phyloP scores from a whole-genome alignment of 2,113 vertebrate genomes.

The Carlito syrichta region DNA sequence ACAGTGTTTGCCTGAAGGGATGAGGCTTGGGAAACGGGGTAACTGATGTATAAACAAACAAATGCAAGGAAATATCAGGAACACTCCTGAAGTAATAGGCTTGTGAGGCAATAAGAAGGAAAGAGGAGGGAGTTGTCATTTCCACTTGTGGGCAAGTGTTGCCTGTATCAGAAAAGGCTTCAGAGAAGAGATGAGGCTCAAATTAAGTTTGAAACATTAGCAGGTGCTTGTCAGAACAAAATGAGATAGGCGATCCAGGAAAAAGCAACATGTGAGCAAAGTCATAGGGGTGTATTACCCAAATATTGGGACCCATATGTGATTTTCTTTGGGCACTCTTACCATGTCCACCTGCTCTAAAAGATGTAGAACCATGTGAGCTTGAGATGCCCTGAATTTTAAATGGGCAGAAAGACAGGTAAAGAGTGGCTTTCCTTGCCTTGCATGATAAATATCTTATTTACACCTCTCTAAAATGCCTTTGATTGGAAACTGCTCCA shows the following conservation, averaged over 20 bases:
- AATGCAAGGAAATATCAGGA: neutral
- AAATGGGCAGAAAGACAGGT: neutral
- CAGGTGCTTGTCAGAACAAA: neutral
- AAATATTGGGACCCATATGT: neutral
- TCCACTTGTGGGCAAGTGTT: neutral
- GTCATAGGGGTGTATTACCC: fast-evolving
- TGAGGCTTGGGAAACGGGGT: neutral
- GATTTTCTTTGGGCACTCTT: neutral
- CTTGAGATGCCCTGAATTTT: neutral
- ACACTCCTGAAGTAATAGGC: neutral
- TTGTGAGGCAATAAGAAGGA: neutral
- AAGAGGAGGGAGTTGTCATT: neutral
- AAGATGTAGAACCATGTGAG: neutral
- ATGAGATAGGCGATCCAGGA: neutral
- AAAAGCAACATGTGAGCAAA: neutral
- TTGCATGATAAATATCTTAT: neutral
- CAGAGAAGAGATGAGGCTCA: neutral
- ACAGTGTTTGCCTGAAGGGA: neutral
- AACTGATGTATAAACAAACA: neutral
- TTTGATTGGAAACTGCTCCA: neutral
- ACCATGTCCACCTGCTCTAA: neutral
- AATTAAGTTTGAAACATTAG: neutral
- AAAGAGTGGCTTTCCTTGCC: neutral
- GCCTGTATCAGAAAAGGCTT: neutral
- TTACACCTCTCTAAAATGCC: neutral